Evolutionary conservation across 2,113 vertebrate species (phyloP).

Genomic region (Ammodytes marinus): DNA sequence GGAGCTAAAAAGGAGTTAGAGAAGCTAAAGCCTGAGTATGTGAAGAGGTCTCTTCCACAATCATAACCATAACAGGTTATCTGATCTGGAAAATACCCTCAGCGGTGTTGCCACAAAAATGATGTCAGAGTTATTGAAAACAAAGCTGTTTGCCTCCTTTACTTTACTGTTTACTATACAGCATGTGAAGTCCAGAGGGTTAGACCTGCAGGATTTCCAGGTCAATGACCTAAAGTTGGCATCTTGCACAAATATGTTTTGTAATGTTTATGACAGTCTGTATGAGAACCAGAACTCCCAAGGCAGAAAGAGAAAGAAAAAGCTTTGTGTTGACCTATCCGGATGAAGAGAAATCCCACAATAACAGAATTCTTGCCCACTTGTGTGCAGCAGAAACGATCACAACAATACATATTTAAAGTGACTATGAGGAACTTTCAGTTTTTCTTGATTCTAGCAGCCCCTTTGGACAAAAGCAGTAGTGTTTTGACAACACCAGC

Average conservation of each 20-base stretch:
- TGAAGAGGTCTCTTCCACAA: slow-evolving; percentile 18
- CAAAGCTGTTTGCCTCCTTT: neutral
- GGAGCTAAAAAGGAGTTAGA: slow-evolving; percentile 7
- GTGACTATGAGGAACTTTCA: neutral
- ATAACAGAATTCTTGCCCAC: neutral
- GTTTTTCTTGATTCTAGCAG: no score
- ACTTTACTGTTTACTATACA: slow-evolving; percentile 27
- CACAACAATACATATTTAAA: neutral
- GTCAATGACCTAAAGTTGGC: slow-evolving; percentile 6
- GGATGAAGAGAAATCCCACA: neutral
- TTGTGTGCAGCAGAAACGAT: neutral
- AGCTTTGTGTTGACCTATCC: neutral
- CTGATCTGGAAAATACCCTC: slow-evolving; percentile 20
- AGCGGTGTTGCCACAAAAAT: neutral
- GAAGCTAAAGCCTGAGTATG: slow-evolving; percentile 4
- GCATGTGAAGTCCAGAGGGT: neutral
- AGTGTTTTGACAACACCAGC: no score
- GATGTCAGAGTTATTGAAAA: neutral
- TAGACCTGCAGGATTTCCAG: slow-evolving; percentile 11
- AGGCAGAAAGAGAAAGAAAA: neutral
- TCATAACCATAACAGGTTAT: neutral
- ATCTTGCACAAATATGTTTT: slow-evolving; percentile 6
- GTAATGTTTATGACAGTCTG: neutral
- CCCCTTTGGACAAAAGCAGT: no score
- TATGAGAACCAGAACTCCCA: neutral